Base-by-base conservation (phyloP, 2,888 invertebrate genomes). In the Acanthosepion esculentum region DNA sequence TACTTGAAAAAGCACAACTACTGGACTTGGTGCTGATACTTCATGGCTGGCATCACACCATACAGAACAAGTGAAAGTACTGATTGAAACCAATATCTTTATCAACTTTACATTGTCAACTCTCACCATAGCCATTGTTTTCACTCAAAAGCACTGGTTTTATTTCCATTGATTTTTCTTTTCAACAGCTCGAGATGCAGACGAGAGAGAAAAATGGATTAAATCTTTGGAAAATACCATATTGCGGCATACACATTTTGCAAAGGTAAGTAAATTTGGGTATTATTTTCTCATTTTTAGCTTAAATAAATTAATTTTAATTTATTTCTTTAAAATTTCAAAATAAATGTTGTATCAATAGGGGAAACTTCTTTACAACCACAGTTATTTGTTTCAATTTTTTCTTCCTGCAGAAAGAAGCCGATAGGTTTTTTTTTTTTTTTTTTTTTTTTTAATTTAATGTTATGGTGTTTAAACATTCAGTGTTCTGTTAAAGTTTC, bases 151-250 rank as follows among this genome's bases (percentile, higher is more conserved):
- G 50, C 92, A 92, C n/a, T 92, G 23, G 12, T 48, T 92, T 92
- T 92, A 92, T 41, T 92, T 92, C 50, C 50, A 48, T 92, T 92
- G 48, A 92, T 92, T 48, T 48, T 93, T 50, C 33, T 48, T 53
- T 53, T 29, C 12, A 96, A 91, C 96, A 98, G 99, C 99, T 48
- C 98, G 99, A 96, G 99, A 99, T 97, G 98, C 98, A 29, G 98
- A 99, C 94, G 99, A 99, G 97, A 98, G 99, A 94, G 99, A 99
- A 97, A 98, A 98, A 96, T 99, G 99, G 99, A 99, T 99, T 95
- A 98, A 99, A 91, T 99, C 99, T 92, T 98, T 99, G 95, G 99
- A 99, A 97, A 99, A 99, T 97, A 99, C 99, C 91, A 99, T 99
- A 97, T 98, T 98, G 94, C 98, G 99, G 95, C 99, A 99, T 98